Percentiles rank a stretch among this genome's conserved stretches.
Conservation (phyloP, 2,113 vertebrate species). For the Erythrocercus mccallii region DNA sequence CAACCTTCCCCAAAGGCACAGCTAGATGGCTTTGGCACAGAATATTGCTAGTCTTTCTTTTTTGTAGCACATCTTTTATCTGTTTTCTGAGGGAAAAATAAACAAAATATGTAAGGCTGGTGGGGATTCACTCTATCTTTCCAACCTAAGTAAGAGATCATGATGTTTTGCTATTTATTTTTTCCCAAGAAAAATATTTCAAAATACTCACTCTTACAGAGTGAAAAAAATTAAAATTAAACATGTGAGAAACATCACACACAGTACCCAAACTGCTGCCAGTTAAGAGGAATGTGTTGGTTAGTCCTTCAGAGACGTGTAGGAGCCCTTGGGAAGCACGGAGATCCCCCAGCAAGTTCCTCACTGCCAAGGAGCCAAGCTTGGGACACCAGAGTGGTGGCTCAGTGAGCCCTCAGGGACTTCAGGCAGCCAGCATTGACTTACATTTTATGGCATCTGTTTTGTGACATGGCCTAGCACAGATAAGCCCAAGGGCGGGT, state of each 20-base stretch:
- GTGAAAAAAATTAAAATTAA: neutral
- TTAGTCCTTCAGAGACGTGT: neutral
- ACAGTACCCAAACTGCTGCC: neutral
- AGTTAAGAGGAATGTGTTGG: rapidly evolving
- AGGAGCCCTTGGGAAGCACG: rapidly evolving
- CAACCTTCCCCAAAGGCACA: neutral
- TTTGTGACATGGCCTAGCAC: neutral
- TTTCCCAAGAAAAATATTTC: neutral
- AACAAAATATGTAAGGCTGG: neutral
- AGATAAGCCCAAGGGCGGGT: neutral
- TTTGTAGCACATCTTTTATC: neutral
- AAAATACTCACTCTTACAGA: neutral
- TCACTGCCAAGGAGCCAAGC: neutral
- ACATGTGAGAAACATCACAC: neutral
- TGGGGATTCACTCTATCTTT: neutral
- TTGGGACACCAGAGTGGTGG: neutral
- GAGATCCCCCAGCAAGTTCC: neutral
- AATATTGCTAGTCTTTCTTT: neutral
- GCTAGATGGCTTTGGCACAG: neutral
- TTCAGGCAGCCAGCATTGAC: neutral
- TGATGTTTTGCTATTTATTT: neutral
- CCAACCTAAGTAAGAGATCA: neutral
- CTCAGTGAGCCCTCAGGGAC: neutral
- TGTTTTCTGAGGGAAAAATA: neutral
- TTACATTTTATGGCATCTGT: neutral